Percentiles rank a stretch among this genome's conserved stretches.
Evolutionary conservation across 1,140 invertebrate genomes (phyloP).

Genomic region (Formica exsecta): DNA sequence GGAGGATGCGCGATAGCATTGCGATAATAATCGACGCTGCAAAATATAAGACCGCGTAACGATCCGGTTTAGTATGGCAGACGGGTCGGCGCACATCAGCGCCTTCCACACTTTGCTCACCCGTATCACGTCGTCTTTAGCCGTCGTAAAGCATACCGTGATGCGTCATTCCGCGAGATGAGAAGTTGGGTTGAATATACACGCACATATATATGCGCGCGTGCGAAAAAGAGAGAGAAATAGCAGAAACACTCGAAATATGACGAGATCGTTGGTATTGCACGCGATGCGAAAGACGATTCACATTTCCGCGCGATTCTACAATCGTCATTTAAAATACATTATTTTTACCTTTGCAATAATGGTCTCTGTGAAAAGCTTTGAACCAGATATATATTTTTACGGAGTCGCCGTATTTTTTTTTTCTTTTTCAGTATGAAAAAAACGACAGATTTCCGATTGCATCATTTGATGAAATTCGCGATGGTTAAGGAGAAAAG

Average conservation of each 20-base stretch:
- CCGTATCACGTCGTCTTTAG: constrained; percentile 3
- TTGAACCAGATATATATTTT: neutral
- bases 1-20: constrained; percentile 1
- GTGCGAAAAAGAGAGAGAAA: too few relatives aligned
- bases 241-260: neutral
- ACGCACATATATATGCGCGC: too few relatives aligned
- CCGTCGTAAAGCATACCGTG: constrained; percentile 32
- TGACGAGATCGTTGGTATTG: too few relatives aligned
- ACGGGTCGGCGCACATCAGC: neutral
- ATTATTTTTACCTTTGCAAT: neutral
- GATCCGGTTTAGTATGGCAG: constrained; percentile 44
- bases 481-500: neutral
- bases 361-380: neutral
- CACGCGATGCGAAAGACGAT: neutral
- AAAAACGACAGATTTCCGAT: neutral
- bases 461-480: neutral
- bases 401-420: neutral
- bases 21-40: constrained; percentile 21
- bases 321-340: constrained; percentile 23
- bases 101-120: neutral
- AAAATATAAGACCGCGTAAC: constrained; percentile 59
- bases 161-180: constrained; percentile 30
- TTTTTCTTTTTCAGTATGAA: neutral
- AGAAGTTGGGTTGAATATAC: constrained; percentile 17
- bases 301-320: constrained; percentile 10